Percentiles rank a stretch among this genome's conserved stretches.
Evolutionary conservation across 2,113 vertebrate genomes (phyloP).

Genomic region (Amazona guildingii): DNA sequence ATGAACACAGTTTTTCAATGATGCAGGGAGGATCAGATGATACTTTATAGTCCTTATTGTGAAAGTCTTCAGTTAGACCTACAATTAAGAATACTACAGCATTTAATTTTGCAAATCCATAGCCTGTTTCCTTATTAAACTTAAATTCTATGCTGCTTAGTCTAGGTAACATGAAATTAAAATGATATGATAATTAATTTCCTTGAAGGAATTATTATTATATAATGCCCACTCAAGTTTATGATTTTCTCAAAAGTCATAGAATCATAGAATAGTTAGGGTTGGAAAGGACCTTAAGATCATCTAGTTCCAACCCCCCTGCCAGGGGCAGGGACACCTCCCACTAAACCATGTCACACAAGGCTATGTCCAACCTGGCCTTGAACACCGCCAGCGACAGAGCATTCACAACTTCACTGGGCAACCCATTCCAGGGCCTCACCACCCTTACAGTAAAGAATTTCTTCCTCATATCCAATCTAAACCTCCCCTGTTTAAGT

Average conservation of each 20-base stretch:
- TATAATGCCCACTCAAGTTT: background rate
- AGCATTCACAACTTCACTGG: too few species aligned
- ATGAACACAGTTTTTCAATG: constrained; percentile 88
- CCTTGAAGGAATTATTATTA: background rate
- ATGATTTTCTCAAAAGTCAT: background rate
- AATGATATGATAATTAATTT: background rate
- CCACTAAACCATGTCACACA: too few species aligned
- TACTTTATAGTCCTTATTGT: constrained; percentile 84
- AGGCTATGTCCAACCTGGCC: too few species aligned
- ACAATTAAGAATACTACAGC: background rate
- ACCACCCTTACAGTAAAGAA: too few species aligned
- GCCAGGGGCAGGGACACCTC: too few species aligned
- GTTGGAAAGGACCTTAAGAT: too few species aligned
- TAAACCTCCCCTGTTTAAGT: too few species aligned
- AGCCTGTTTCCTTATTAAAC: background rate
- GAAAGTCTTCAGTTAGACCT: constrained; percentile 91
- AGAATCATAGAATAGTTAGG: too few species aligned
- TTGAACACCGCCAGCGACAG: too few species aligned
- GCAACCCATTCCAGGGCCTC: too few species aligned
- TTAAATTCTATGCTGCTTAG: background rate
- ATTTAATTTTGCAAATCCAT: background rate
- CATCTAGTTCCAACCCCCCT: too few species aligned
- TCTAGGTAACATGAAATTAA: background rate
- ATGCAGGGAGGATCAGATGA: constrained; percentile 83
- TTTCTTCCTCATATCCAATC: too few species aligned